Base-by-base conservation (phyloP, 2,888 invertebrate genomes). In the Argynnis bischoffii region DNA sequence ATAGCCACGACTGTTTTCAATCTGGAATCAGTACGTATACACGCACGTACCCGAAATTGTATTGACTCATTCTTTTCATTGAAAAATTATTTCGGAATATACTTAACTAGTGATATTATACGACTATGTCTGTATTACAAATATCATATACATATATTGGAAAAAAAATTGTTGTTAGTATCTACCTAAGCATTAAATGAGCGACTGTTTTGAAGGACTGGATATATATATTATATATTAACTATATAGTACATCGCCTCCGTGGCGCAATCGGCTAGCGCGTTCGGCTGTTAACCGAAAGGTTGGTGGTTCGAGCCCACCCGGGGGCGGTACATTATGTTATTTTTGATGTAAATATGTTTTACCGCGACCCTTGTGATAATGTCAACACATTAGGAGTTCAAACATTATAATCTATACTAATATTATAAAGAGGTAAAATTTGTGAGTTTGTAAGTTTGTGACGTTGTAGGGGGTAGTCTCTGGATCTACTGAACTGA, bases 221-320 rank as follows among this genome's bases (percentile, higher is more conserved):
- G n/a, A 11, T 46, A 57, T 1, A 0, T 47, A 11, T 57, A 11
- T 35, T 35, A 35, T n/a, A 35, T 55, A 55, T 31, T n/a, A 1
- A 0, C 6, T 0, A 47, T 26, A 26, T n/a, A 1, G 6, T 55
- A 0, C 63, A 67, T 48, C 50, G 92, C 92, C 95, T 96, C 95
- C 96, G 97, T 97, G 97, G 97, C 97, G 97, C 97, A 97, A 97
- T 96, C 86, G 97, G 97, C 94, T 97, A 97, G 97, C 26, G 26
- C 26, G 26, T 97, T 97, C 97, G 97, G 97, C 97, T 97, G 97
- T 97, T 97, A 97, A 97, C 97, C 97, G 97, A 97, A 97, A 97
- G 97, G 97, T 97, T 97, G 97, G 97, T 97, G 97, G 97, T 97
- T 97, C 97, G 95, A 97, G 96, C 95, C 97, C 97, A 97, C 97